phyloP scores from a whole-genome alignment of 1,140 invertebrate genomes.

The Formica selysi region DNA sequence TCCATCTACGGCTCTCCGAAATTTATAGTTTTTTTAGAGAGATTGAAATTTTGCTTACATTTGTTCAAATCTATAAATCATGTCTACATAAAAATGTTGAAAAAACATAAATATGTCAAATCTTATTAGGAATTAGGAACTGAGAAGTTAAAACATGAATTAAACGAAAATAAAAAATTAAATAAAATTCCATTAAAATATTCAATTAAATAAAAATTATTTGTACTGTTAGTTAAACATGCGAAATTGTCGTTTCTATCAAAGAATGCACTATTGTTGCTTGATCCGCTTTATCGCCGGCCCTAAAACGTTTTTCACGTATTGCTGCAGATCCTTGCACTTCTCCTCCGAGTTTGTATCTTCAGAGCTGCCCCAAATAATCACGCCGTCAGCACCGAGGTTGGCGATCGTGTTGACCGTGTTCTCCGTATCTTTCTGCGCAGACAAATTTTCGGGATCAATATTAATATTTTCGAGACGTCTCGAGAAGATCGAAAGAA shows the following conservation, averaged over 20 bases:
- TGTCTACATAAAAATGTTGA: background rate
- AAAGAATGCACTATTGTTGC: too few relatives aligned
- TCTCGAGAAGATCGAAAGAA: slow-evolving; percentile 8
- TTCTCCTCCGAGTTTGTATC: slow-evolving; percentile 90
- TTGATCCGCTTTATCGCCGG: slow-evolving; percentile 79
- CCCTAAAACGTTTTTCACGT: slow-evolving; percentile 88
- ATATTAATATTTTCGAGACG: background rate
- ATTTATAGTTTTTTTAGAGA: background rate
- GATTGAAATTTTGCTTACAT: background rate
- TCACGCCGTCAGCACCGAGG: slow-evolving; percentile 88
- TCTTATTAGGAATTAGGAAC: background rate
- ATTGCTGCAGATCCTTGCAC: slow-evolving; percentile 88
- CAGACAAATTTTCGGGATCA: slow-evolving; percentile 16
- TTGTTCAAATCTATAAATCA: background rate
- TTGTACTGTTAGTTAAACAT: background rate
- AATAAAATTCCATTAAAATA: too few relatives aligned
- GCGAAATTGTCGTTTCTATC: too few relatives aligned
- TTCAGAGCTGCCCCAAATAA: slow-evolving; percentile 92
- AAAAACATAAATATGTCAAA: background rate
- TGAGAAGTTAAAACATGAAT: background rate
- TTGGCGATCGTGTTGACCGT: slow-evolving; percentile 87
- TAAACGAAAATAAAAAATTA: background rate
- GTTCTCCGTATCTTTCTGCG: slow-evolving; percentile 87
- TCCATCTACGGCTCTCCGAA: background rate
- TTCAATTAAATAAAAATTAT: background rate